Evolutionary conservation across 2,888 invertebrate genomes (phyloP).

Genomic region (Hecatera dysodea): DNA sequence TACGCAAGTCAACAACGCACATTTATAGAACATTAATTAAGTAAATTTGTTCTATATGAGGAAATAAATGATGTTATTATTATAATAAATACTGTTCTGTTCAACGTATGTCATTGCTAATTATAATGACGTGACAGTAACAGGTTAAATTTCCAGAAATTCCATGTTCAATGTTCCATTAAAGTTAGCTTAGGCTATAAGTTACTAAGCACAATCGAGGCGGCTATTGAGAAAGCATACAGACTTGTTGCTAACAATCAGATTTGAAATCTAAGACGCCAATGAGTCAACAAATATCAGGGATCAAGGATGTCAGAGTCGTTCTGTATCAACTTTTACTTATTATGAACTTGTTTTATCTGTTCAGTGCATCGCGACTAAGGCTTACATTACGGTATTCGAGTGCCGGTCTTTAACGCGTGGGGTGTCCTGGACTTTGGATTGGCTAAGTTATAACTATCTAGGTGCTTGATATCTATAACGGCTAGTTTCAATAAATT

Average conservation of each 20-base stretch:
- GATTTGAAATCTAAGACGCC: conserved; percentile 54
- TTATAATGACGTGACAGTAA: conserved; percentile 35
- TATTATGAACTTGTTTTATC: conserved; percentile 48
- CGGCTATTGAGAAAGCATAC: conserved; percentile 53
- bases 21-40: conserved; percentile 26
- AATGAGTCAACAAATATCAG: conserved; percentile 62
- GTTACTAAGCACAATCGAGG: conserved; percentile 22
- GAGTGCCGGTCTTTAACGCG: conserved; percentile 19
- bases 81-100: conserved; percentile 19
- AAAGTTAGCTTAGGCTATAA: conserved; percentile 11
- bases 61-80: conserved; percentile 43
- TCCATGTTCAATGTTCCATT: conserved; percentile 22
- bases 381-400: conserved; percentile 16
- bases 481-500: conserved; percentile 27
- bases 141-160: conserved; percentile 22
- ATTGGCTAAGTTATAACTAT: conserved; percentile 27
- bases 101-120: conserved; percentile 49
- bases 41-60: conserved; percentile 41
- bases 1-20: conserved; percentile 22
- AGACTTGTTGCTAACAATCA: conserved; percentile 51
- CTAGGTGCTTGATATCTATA: conserved; percentile 16
- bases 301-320: conserved; percentile 57
- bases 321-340: conserved; percentile 58
- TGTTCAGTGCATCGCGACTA: conserved; percentile 32
- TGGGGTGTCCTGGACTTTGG: conserved; percentile 37